Base-by-base conservation (phyloP, 2,888 invertebrate genomes). In the Taenaris catops region DNA sequence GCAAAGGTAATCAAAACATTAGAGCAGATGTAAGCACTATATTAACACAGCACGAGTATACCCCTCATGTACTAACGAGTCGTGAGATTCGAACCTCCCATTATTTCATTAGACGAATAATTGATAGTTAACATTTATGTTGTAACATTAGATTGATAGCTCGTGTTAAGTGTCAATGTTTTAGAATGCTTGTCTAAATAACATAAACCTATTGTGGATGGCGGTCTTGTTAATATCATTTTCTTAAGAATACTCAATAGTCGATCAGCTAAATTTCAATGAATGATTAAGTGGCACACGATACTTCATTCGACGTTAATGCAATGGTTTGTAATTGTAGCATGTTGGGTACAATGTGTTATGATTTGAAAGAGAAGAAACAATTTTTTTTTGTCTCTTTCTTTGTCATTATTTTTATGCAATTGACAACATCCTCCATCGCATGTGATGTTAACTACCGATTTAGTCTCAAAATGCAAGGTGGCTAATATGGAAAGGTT, bases 101-200 rank as follows among this genome's bases (percentile, higher is more conserved):
- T 79, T 75, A 76, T 76, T 76, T 75, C 75, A 75, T 74, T 78
- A 72, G 61, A 67, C 48, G 53, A 57, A 76, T 81, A 80, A 80
- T 79, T 80, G 71, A 80, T 79, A 69, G 76, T 64, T 65, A 64
- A 59, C 60, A 62, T 62, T 59, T 54, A 53, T 70, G 65, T 65
- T 73, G 75, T 70, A 78, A 73, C 66, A 59, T 63, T 61, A 71
- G 72, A 80, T 78, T 72, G 70, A 80, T 79, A 59, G 75, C 68
- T 73, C 66, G 65, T 71, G 71, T 72, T 68, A 71, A 59, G 66
- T 64, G 60, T 65, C 63, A 63, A 54, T 53, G 50, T 52, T 55
- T 55, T 50, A 51, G 48, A 53, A 54, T 37, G 38, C 36, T 40
- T 44, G 49, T 55, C 53, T 48, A 39, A 39, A 28, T 41, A 46